Conservation (phyloP, 1,140 invertebrate species). For the Temnothorax nylanderi region DNA sequence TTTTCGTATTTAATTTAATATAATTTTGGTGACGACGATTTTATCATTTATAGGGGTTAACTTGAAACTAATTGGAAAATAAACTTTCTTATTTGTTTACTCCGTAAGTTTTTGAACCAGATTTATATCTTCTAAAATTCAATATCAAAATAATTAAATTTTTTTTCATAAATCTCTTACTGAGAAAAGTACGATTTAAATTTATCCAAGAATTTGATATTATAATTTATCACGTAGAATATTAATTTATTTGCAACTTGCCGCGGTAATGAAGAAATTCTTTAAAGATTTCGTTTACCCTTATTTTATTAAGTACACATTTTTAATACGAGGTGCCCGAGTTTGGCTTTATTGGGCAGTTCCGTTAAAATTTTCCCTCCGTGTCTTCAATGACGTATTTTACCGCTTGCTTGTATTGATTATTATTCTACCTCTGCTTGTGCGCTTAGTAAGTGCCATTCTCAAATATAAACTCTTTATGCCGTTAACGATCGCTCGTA, state of each 20-base stretch:
- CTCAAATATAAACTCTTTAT: conserved; percentile 77
- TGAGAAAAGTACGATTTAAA: not conserved
- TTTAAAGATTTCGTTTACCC: not conserved
- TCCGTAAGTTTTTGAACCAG: not conserved
- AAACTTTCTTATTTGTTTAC: not conserved
- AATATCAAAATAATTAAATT: not conserved
- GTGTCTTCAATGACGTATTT: conserved; percentile 49
- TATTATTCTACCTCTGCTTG: conserved; percentile 70
- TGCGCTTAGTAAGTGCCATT: conserved; percentile 68
- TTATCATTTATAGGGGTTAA: not conserved
- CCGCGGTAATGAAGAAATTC: not conserved
- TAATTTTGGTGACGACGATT: not conserved
- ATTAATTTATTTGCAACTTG: conserved; percentile 21
- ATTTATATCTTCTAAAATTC: conserved; percentile 9
- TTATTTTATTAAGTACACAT: not conserved
- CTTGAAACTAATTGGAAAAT: conserved; percentile 14
- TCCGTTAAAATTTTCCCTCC: conserved; percentile 64
- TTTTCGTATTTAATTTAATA: not conserved
- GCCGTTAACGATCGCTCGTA: conserved; percentile 81
- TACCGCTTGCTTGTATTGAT: conserved; percentile 69
- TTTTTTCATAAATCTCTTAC: not conserved
- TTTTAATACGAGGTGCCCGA: not conserved
- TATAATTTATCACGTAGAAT: not conserved
- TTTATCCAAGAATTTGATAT: not conserved
- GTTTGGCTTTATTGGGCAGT: conserved; percentile 35